Conservation (phyloP, 1,140 invertebrate species). For the Epicauta chinensis region DNA sequence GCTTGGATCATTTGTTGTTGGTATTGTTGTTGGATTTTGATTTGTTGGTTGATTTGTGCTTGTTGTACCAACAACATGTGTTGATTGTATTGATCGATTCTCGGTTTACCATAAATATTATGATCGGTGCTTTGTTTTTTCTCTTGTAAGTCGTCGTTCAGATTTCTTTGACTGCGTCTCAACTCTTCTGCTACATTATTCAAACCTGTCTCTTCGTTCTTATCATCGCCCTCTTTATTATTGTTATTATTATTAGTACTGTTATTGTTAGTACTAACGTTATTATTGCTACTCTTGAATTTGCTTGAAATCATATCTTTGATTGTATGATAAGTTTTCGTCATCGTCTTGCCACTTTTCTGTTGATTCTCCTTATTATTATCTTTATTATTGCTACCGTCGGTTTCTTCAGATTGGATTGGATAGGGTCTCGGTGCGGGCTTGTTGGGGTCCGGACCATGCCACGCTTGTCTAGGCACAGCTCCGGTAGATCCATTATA, state of each 20-base stretch:
- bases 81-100: constrained; percentile 49
- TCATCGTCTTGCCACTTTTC: constrained; percentile 58
- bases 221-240: constrained; percentile 39
- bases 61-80: constrained; percentile 47
- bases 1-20: constrained; percentile 43
- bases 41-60: constrained; percentile 39
- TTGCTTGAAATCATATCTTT: constrained; percentile 80
- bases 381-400: constrained; percentile 47
- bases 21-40: constrained; percentile 39
- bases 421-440: constrained; percentile 18
- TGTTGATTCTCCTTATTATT: constrained; percentile 46
- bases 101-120: constrained; percentile 51
- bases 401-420: constrained; percentile 32
- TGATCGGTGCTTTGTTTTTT: constrained; percentile 44
- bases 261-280: constrained; percentile 29
- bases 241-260: too few species aligned
- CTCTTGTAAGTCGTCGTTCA: constrained; percentile 43
- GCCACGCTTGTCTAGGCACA: constrained; percentile 33
- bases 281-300: constrained; percentile 62
- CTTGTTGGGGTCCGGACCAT: constrained; percentile 21
- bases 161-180: constrained; percentile 47
- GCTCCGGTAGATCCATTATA: constrained; percentile 35
- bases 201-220: constrained; percentile 49
- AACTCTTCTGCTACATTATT: constrained; percentile 58
- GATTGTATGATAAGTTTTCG: constrained; percentile 73